Evolutionary conservation across 2,888 invertebrate genomes (phyloP), one percentile per base, ranked within the genome.

Genomic region (Scaeva pyrastri): DNA sequence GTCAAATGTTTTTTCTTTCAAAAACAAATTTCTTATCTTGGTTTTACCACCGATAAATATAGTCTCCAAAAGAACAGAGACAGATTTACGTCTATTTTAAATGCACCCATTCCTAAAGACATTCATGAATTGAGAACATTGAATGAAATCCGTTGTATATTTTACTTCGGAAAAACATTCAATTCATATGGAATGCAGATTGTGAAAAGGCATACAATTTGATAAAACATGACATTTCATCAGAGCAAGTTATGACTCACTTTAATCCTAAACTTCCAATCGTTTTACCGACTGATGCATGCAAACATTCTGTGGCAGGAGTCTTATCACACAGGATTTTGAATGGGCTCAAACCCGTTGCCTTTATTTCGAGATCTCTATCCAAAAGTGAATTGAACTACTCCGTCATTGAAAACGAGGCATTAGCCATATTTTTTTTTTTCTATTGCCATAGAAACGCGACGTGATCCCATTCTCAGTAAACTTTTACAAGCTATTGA

Each of bases 71-170:
- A 89, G 19, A 81, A 88, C 56, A 79, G 82, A 6, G 86, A 88
- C 2, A 90, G 2, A 26, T 26, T 26, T 6, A 6, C 26, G 26
- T 6, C 26, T 26, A 26, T 26, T 26, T 26, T 26, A 6, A 68
- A 89, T 6, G 88, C 88, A 12, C 88, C 88, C 2, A 82, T 14
- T 58, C 90, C 90, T 14, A 76, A 68, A 11, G 82, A 89, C 66
- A 79, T 86, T 0, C 64, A 77, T 26, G 88, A 89, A 81, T 78
- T 90, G 0, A 88, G 88, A 56, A 88, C 90, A 6, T 91, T 90
- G 66, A 58, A 89, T 4, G 91, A 50, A 48, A 50, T 62, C 55
- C 62, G 2, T 70, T 81, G 16, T 81, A 70, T 31, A 12, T 21
- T 58, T 71, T 81, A 55, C 60, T 75, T 16, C 41, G 45, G 3